Evolutionary conservation across 2,888 invertebrate genomes (phyloP).

Genomic region (Tridacna crocea): DNA sequence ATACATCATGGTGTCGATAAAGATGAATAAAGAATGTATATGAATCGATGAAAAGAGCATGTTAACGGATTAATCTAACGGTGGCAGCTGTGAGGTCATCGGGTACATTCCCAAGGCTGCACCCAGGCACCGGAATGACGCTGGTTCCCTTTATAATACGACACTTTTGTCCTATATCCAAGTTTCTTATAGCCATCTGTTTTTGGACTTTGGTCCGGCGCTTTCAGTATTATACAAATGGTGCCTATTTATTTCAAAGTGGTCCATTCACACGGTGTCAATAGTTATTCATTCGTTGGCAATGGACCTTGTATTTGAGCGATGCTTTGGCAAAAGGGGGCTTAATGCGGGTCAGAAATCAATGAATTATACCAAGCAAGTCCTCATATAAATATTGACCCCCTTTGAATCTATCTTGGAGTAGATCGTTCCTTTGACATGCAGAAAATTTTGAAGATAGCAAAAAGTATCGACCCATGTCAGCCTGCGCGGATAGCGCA

Average conservation of each 20-base stretch:
- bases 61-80: slow-evolving; percentile 42
- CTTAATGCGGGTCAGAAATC: too few relatives aligned
- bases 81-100: slow-evolving; percentile 55
- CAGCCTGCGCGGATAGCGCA: too few relatives aligned
- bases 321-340: too few relatives aligned
- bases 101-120: slow-evolving; percentile 32
- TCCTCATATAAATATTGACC: too few relatives aligned
- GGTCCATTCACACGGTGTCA: slow-evolving; percentile 23
- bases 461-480: too few relatives aligned
- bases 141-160: not conserved
- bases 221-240: slow-evolving; percentile 56
- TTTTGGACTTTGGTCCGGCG: not conserved
- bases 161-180: not conserved
- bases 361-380: too few relatives aligned
- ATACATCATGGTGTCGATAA: slow-evolving; percentile 5
- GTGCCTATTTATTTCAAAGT: slow-evolving; percentile 40
- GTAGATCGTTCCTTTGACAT: too few relatives aligned
- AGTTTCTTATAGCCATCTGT: not conserved
- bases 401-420: too few relatives aligned
- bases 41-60: slow-evolving; percentile 45
- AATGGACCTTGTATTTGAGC: not conserved
- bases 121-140: slow-evolving; percentile 46
- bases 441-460: too few relatives aligned
- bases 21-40: slow-evolving; percentile 9
- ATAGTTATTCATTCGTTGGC: not conserved